A percentile compares a stretch with the other conserved stretches of the same genome.
phyloP scores from a whole-genome alignment of 2,113 vertebrate genomes.

The Lagopus leucura region DNA sequence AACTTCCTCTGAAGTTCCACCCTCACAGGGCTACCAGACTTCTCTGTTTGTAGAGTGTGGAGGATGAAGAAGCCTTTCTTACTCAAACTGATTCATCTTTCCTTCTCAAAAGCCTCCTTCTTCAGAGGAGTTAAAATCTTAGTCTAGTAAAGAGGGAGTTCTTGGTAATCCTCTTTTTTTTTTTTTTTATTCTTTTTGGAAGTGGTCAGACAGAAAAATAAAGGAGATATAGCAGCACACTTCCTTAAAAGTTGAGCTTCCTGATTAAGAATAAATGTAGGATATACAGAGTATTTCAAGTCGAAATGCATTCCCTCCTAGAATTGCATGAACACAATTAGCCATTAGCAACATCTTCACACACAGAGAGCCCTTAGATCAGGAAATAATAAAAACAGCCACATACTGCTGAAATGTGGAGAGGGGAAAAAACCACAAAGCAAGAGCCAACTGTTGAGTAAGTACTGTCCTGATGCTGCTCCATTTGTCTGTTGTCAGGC shows the following conservation, averaged over 20 bases:
- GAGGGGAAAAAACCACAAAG: not conserved
- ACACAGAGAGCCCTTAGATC: not conserved
- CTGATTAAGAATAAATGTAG: constrained; percentile 54
- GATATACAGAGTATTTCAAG: not conserved
- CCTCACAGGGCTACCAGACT: not conserved
- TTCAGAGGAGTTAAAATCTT: constrained; percentile 28
- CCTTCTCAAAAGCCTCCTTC: not conserved
- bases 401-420: not conserved
- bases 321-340: not conserved
- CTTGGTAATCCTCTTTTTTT: not conserved
- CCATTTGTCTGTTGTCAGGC: not conserved
- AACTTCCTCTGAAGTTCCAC: not conserved
- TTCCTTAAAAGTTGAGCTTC: constrained; percentile 23
- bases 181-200: not conserved
- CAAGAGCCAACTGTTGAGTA: not conserved
- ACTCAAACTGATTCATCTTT: not conserved
- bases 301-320: not conserved
- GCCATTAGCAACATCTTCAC: constrained; percentile 5
- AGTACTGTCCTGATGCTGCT: not conserved
- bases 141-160: not conserved
- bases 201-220: constrained; percentile 44
- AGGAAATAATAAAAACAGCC: not conserved
- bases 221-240: constrained; percentile 24
- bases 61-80: not conserved
- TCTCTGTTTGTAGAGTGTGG: not conserved